phyloP scores from a whole-genome alignment of 1,140 invertebrate genomes.

The Lamellibrachia luymesi region DNA sequence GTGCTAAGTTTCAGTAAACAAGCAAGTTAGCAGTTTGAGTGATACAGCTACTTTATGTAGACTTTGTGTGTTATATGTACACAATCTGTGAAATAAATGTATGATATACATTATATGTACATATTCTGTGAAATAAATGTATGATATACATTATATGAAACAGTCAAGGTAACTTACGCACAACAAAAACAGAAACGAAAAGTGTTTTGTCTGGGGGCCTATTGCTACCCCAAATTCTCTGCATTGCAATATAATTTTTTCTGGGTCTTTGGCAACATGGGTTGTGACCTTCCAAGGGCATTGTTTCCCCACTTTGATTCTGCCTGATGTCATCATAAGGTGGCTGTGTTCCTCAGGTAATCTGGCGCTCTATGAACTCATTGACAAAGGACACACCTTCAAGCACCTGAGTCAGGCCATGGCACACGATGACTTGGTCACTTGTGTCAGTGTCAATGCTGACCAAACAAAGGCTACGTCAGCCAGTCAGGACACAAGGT shows the following conservation, averaged over 20 bases:
- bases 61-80: too few relatives aligned
- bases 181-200: background rate
- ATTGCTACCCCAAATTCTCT: background rate
- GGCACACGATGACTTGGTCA: slow-evolving; percentile 8
- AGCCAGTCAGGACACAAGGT: slow-evolving; percentile 6
- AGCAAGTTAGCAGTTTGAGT: background rate
- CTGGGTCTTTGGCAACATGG: background rate
- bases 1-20: background rate
- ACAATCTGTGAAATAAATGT: too few relatives aligned
- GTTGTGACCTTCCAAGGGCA: background rate
- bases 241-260: background rate
- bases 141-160: too few relatives aligned
- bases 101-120: too few relatives aligned
- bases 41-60: too few relatives aligned
- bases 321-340: background rate
- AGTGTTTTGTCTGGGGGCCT: background rate
- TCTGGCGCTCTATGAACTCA: background rate
- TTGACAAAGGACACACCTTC: background rate
- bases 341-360: background rate
- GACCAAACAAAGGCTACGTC: background rate
- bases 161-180: too few relatives aligned
- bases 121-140: too few relatives aligned
- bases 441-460: background rate
- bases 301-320: background rate
- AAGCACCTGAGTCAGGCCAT: background rate